Evolutionary conservation across 2,797 vertebrate species (phyloP), one percentile per base, ranked within the genome.

Genomic region (Gallirallus australis): DNA sequence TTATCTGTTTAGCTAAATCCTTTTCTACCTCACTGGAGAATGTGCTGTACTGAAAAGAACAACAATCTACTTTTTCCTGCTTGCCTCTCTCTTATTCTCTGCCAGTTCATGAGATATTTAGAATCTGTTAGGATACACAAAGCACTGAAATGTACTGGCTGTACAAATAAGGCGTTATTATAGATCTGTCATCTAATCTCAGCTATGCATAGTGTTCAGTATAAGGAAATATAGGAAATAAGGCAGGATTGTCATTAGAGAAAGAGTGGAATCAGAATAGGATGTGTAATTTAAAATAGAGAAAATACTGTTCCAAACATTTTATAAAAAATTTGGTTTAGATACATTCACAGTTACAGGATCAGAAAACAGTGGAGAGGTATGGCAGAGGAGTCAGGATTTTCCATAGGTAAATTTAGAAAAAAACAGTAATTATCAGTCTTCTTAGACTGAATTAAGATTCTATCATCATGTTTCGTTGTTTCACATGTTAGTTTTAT

Each of bases 141-240:
- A 89, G 15, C 45, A 40, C 7, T 82, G 66, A 23, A 91, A 78
- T 45, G 27, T 31, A 15, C 48, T 61, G 50, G 6, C 24, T 81
- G 30, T 25, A 78, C 14, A 68, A 59, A 73, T 7, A 72, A 5
- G 5, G 28, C 86, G 65, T 12, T 61, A 40, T 60, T 33, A 47
- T 15, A 79, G 10, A 57, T n/a, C 9, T 54, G 3, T 20, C 1
- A 0, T 31, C 30, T 42, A 42, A 68, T 17, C 54, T 76, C 19
- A 42, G 14, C 21, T 45, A 28, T 11, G 5, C 24, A 13, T 6
- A 39, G 53, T 2, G 35, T 24, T 72, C 42, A 53, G 7, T 7
- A 20, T 4, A 42, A 40, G 10, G 1, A 40, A 59, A 56, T 5
- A 54, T 0, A 16, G 8, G 3, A 60, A 59, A 21, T 50, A 39